Evolutionary conservation across 2,113 vertebrate genomes (phyloP).

Genomic region (Sprattus sprattus): DNA sequence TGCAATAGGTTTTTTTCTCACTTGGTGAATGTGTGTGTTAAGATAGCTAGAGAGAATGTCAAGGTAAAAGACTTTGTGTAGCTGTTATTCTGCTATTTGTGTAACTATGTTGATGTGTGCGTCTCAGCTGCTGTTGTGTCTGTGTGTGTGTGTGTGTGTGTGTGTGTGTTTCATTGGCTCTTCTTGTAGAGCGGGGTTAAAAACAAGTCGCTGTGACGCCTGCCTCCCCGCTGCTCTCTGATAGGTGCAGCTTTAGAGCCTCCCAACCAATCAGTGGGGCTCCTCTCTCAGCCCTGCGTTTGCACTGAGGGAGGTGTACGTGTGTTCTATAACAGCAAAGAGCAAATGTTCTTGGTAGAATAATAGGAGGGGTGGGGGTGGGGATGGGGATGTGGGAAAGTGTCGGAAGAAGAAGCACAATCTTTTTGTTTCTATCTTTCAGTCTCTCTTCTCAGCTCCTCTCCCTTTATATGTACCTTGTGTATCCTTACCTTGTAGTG

Average conservation of each 20-base stretch:
- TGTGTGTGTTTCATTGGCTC: background rate
- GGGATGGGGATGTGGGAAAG: slow-evolving; percentile 44
- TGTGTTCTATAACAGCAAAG: slow-evolving; percentile 63
- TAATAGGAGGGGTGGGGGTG: slow-evolving; percentile 53
- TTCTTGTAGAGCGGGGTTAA: slow-evolving; percentile 66
- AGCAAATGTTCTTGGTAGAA: slow-evolving; percentile 66
- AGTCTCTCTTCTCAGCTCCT: slow-evolving; percentile 3
- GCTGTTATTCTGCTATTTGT: background rate
- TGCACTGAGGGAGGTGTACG: slow-evolving; percentile 58
- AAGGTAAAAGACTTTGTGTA: background rate
- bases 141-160: slow-evolving; percentile 5
- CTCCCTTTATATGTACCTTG: slow-evolving; percentile 18
- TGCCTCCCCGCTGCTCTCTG: slow-evolving; percentile 48
- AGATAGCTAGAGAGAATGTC: background rate
- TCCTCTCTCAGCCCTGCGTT: slow-evolving; percentile 52
- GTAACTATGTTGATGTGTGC: background rate
- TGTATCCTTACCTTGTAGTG: slow-evolving; percentile 6
- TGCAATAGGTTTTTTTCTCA: background rate
- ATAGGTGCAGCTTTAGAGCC: slow-evolving; percentile 64
- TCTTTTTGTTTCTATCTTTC: slow-evolving; percentile 40
- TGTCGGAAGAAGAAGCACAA: slow-evolving; percentile 56
- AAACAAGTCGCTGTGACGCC: slow-evolving; percentile 67
- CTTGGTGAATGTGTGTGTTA: background rate
- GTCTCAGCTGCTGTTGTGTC: background rate
- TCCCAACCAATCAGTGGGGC: slow-evolving; percentile 62